A percentile compares a stretch with the other conserved stretches of the same genome.
phyloP scores from a whole-genome alignment of 2,797 vertebrate genomes.

The Antennarius maculatus region DNA sequence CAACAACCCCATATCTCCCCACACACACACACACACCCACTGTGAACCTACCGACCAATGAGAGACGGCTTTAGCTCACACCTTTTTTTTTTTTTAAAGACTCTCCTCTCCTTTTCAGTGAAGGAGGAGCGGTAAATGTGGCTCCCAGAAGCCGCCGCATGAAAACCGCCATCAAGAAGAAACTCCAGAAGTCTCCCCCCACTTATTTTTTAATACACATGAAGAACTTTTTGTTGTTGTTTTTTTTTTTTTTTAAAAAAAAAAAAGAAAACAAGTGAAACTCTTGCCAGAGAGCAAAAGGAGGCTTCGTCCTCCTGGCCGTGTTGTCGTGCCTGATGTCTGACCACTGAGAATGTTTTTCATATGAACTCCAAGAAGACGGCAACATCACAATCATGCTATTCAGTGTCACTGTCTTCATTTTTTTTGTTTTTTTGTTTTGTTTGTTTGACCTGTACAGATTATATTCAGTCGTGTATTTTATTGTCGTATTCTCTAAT shows the following conservation, averaged over 20 bases:
- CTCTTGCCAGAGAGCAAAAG: conserved; percentile 56
- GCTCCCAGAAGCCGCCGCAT: conserved; percentile 59
- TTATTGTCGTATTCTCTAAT: conserved; percentile 51
- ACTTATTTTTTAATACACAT: conserved; percentile 69
- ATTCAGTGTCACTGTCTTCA: conserved; percentile 71
- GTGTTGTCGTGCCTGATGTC: conserved; percentile 71
- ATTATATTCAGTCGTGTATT: conserved; percentile 73
- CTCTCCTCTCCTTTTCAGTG: conserved; percentile 28
- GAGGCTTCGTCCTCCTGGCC: conserved; percentile 73
- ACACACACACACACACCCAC: conserved; percentile 52
- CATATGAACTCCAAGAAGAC: conserved; percentile 68
- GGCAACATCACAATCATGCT: conserved; percentile 66
- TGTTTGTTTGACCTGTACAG: conserved; percentile 67
- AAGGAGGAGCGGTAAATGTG: conserved; percentile 44
- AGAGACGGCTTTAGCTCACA: conserved; percentile 81
- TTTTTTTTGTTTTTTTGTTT: conserved; percentile 2
- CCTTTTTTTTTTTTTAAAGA: conserved; percentile 31
- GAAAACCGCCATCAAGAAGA: conserved; percentile 84
- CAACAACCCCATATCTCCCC: not conserved
- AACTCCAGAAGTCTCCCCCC: conserved; percentile 44
- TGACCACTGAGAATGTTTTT: conserved; percentile 91
- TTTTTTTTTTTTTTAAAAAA: not conserved
- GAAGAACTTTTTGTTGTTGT: conserved; percentile 79
- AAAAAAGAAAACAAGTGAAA: conserved; percentile 45
- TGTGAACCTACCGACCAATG: conserved; percentile 74